Evolutionary conservation across 2,113 vertebrate genomes (phyloP), one percentile per base, ranked within the genome.

Genomic region (Emberiza fucata): DNA sequence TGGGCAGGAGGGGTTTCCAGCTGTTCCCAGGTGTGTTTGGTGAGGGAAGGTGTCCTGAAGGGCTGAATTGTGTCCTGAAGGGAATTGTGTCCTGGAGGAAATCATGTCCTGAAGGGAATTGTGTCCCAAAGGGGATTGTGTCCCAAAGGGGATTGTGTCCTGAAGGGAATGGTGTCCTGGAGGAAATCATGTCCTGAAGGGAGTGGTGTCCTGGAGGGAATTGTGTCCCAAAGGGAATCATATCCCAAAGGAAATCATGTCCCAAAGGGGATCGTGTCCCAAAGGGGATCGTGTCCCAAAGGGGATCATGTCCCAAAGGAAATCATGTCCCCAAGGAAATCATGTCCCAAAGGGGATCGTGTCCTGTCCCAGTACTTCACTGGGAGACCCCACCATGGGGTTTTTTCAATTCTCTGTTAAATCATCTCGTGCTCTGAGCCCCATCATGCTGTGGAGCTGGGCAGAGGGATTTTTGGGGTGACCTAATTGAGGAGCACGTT

Each of bases 61-160:
- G 31, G 37, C 12, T n/a, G n/a, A 39, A 39, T 39, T 6, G 1
- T 1, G 0, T 29, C 76, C 75, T 10, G 6, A 5, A 42, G 4
- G 21, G 59, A 53, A 64, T 29, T 1, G 2, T 44, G 0, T 23
- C 69, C 69, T 14, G 13, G 5, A 33, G 11, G 6, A 39, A 13
- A 54, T 53, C 3, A 1, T 2, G 59, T 42, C 71, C 81, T 47
- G 5, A 21, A 33, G 31, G 31, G 31, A 9, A n/a, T 33, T 1
- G 6, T 1, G 0, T n/a, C 63, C 44, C 9, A 4, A 6, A 9
- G 35, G 11, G 23, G 8, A 53, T n/a, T 0, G 1, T 1, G 0
- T 27, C 69, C 71, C 9, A 11, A 5, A 28, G 5, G 6, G 59
- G n/a, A 53, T 23, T 1, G 2, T 44, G 54, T 42, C 76, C 77